Percentiles rank a stretch among this genome's conserved stretches.
Conservation (phyloP, 1,140 invertebrate species). For the Tetragonula clypearis region DNA sequence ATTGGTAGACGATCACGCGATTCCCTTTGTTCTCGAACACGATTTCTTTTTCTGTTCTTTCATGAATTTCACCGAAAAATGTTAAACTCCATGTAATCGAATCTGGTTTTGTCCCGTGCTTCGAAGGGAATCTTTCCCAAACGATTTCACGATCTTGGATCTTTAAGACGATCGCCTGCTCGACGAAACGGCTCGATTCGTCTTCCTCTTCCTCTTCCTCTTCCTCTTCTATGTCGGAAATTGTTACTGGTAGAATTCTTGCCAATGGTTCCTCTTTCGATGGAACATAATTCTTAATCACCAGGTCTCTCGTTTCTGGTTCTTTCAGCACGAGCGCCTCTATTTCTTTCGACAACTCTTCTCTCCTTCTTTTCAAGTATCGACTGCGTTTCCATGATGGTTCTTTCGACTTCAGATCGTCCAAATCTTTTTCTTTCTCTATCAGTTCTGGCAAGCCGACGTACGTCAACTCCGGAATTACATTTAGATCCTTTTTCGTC, state of each 20-base stretch:
- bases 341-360: slow-evolving; percentile 52
- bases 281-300: slow-evolving; percentile 40
- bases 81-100: slow-evolving; percentile 57
- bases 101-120: background rate
- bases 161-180: slow-evolving; percentile 46
- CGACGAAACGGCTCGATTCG: background rate
- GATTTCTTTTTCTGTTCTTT: slow-evolving; percentile 45
- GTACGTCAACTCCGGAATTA: slow-evolving; percentile 72
- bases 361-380: slow-evolving; percentile 51
- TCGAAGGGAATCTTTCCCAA: background rate
- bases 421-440: slow-evolving; percentile 67
- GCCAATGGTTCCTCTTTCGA: background rate
- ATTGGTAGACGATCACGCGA: slow-evolving; percentile 59
- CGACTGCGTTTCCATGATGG: slow-evolving; percentile 50
- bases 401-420: background rate
- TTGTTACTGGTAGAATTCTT: slow-evolving; percentile 51
- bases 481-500: slow-evolving; percentile 48
- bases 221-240: slow-evolving; percentile 1
- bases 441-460: slow-evolving; percentile 77
- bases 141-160: slow-evolving; percentile 65
- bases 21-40: slow-evolving; percentile 71
- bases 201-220: background rate
- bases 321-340: slow-evolving; percentile 43
- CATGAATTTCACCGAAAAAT: slow-evolving; percentile 33
- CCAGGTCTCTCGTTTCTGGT: slow-evolving; percentile 47